phyloP scores from a whole-genome alignment of 2,113 vertebrate genomes.

The Leptosomus discolor region DNA sequence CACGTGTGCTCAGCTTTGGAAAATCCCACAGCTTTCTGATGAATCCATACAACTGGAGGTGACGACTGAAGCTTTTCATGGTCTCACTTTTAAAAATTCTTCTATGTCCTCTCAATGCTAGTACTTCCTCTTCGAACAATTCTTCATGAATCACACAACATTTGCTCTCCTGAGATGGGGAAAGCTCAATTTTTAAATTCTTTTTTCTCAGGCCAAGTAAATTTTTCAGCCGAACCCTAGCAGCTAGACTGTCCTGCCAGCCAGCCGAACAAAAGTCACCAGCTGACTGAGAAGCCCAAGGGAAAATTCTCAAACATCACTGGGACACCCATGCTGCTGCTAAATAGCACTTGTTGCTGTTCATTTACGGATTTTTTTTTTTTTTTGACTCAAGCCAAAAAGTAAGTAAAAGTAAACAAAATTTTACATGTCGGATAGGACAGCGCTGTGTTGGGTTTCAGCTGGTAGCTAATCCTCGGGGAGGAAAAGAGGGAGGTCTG shows the following conservation, averaged over 20 bases:
- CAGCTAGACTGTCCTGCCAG: not conserved
- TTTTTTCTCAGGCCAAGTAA: not conserved
- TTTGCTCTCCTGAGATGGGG: no score
- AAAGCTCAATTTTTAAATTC: not conserved
- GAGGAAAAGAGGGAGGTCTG: not conserved
- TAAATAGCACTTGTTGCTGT: not conserved
- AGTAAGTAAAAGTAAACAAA: not conserved
- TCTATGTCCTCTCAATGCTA: not conserved
- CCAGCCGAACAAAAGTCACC: not conserved
- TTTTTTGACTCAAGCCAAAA: not conserved
- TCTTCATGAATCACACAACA: not conserved
- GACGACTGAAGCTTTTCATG: not conserved
- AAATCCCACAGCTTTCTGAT: not conserved
- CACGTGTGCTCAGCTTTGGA: fast-evolving
- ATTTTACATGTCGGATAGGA: not conserved
- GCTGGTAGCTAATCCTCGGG: not conserved
- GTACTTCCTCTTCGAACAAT: not conserved
- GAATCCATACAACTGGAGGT: not conserved
- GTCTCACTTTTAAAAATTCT: not conserved
- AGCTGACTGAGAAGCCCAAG: not conserved
- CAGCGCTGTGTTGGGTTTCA: not conserved
- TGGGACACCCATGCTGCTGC: not conserved
- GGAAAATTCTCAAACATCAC: not conserved
- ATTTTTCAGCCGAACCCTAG: not conserved
- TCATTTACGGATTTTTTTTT: not conserved